Base-by-base conservation (phyloP, 2,113 vertebrate genomes). In the Symphodus melops region DNA sequence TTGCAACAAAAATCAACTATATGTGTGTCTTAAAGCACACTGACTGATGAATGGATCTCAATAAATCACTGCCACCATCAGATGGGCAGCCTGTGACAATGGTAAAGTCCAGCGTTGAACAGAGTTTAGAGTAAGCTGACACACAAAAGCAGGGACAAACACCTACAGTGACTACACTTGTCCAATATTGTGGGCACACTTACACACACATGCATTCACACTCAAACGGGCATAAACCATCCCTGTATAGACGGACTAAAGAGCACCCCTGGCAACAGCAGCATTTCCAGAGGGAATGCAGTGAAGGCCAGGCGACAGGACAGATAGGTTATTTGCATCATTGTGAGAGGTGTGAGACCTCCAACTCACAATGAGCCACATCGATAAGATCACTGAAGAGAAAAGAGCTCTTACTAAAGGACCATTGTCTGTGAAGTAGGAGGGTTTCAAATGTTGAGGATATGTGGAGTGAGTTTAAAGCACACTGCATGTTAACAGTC, bases 51-150 rank as follows among this genome's bases (percentile, higher is more conserved):
- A 85, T 86, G 71, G 62, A 85, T 85, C 70, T 79, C 81, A 82
- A 91, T 92, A 88, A 86, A 87, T 91, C 90, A 88, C 79, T 76
- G 72, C 69, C 72, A 79, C 71, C 63, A 25, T 84, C 17, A 48
- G 73, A 65, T 39, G 13, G 46, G 60, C 25, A 41, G 48, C 57
- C 44, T 48, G 52, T 66, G 59, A 85, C 68, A n/a, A 59, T 9
- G 12, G 74, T 53, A 54, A 58, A 70, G 85, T 78, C 71, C 58
- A 77, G 75, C 66, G 82, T 73, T 77, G 58, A 75, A 80, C n/a
- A 61, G 78, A 68, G 66, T 77, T 68, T 64, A 42, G 33, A 36
- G 19, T 36, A 54, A 71, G 37, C 79, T 44, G 44, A 56, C 23
- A 77, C 81, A 81, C 55, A 79, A 66, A 83, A 33, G 36, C 28